A percentile compares a stretch with the other conserved stretches of the same genome.
These are phyloP conservation scores for Noctilio leporinus DNA, from an alignment of 2,113 vertebrate species.

Conservation along the genomic window DNA sequence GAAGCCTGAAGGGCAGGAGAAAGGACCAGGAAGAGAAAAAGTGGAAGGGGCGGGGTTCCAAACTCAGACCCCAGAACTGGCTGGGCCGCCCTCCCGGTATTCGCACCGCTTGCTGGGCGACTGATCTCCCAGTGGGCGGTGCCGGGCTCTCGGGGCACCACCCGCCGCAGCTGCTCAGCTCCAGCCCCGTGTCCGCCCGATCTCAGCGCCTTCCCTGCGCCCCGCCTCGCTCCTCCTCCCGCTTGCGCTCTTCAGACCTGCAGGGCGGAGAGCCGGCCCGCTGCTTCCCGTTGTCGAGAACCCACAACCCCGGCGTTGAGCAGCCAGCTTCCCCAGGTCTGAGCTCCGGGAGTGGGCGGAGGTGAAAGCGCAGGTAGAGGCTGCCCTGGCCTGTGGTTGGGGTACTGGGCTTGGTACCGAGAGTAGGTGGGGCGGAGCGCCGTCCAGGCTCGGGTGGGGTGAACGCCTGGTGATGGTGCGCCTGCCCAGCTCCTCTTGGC, in stretches of 20 bases:
- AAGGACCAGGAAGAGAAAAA: not conserved
- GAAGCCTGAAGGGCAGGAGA: not conserved
- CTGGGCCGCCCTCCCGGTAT: accelerated
- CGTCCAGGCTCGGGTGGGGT: not conserved
- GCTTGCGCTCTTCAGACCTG: accelerated
- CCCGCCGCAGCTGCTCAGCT: accelerated
- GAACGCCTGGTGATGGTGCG: accelerated
- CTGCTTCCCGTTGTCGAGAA: not conserved
- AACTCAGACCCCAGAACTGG: not conserved
- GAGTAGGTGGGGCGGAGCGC: not conserved
- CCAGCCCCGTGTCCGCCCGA: accelerated
- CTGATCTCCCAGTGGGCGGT: accelerated
- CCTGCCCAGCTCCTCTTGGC: not conserved
- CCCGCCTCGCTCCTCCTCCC: not conserved
- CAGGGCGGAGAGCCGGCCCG: accelerated
- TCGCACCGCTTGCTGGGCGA: accelerated
- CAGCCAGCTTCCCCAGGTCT: not conserved
- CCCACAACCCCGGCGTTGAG: accelerated
- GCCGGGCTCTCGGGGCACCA: accelerated
- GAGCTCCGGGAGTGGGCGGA: not conserved
- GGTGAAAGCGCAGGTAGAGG: not conserved
- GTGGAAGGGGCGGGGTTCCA: accelerated
- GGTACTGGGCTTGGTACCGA: not conserved
- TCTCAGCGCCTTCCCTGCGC: not conserved
- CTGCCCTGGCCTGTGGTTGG: accelerated